A percentile compares a stretch with the other conserved stretches of the same genome.
phyloP scores from a whole-genome alignment of 2,888 invertebrate genomes.

The Erannis defoliaria region DNA sequence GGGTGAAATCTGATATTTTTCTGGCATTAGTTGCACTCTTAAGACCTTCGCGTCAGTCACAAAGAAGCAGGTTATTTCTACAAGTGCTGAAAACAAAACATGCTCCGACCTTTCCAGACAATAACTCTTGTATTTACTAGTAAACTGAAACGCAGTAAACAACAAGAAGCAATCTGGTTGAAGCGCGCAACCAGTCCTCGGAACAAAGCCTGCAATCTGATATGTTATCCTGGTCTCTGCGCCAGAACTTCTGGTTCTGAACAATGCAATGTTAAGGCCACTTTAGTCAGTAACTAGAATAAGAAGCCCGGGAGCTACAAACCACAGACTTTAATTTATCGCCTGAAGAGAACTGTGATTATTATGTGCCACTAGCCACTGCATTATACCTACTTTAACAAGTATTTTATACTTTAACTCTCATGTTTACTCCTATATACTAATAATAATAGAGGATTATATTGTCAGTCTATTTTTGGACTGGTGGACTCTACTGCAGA shows the following conservation, averaged over 20 bases:
- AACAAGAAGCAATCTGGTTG: constrained; percentile 30
- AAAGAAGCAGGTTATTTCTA: neutral
- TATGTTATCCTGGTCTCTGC: constrained; percentile 63
- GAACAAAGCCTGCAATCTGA: constrained; percentile 65
- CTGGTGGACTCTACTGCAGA: too few relatives aligned
- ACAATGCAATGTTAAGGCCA: constrained; percentile 47
- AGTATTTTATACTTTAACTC: too few relatives aligned
- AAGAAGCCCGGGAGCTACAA: neutral
- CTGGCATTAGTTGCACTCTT: too few relatives aligned
- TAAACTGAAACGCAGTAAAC: constrained; percentile 20
- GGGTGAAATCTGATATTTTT: too few relatives aligned
- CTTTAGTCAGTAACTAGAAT: constrained; percentile 17
- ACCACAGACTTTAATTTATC: neutral
- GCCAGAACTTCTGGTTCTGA: constrained; percentile 32
- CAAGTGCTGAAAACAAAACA: constrained; percentile 2
- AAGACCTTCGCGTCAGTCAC: too few relatives aligned
- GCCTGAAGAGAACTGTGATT: neutral
- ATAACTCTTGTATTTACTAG: constrained; percentile 6
- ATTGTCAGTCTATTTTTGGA: too few relatives aligned
- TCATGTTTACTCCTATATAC: too few relatives aligned
- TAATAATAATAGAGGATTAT: too few relatives aligned
- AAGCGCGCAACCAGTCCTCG: constrained; percentile 44
- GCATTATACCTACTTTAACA: too few relatives aligned
- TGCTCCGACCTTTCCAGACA: constrained; percentile 19
- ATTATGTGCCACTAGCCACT: too few relatives aligned